Evolutionary conservation across 1,140 invertebrate genomes (phyloP).

Genomic region (Arion vulgaris): DNA sequence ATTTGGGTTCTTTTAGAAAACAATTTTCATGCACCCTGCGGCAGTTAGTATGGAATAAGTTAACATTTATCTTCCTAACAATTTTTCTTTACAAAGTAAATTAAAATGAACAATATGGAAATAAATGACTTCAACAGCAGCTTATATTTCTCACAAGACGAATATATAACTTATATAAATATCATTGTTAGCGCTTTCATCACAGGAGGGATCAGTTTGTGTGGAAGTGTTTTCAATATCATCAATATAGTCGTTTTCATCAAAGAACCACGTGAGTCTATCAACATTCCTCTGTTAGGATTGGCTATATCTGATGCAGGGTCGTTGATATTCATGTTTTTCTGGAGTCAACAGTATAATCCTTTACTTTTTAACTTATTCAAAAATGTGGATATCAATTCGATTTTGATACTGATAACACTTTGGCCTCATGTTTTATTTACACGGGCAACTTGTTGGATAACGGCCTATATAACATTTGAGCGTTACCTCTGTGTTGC

Average conservation of each 20-base stretch:
- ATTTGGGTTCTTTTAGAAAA: no score
- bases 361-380: background rate
- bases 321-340: background rate
- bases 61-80: no score
- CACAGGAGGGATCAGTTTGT: background rate
- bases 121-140: no score
- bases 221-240: background rate
- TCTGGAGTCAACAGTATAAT: background rate
- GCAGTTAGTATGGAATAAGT: no score
- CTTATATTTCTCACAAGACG: no score
- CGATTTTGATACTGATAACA: background rate
- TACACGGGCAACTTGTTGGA: background rate
- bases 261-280: background rate
- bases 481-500: slow-evolving; percentile 28
- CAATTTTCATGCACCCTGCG: no score
- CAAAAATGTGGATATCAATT: background rate
- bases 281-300: background rate
- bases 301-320: background rate
- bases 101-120: no score
- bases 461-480: slow-evolving; percentile 25
- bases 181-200: background rate
- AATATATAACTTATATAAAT: background rate
- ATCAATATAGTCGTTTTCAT: background rate
- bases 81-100: no score
- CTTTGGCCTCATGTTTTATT: slow-evolving; percentile 17